Base-by-base conservation (phyloP, 1,140 invertebrate species). In the Pseudachorutes palmiensis region DNA sequence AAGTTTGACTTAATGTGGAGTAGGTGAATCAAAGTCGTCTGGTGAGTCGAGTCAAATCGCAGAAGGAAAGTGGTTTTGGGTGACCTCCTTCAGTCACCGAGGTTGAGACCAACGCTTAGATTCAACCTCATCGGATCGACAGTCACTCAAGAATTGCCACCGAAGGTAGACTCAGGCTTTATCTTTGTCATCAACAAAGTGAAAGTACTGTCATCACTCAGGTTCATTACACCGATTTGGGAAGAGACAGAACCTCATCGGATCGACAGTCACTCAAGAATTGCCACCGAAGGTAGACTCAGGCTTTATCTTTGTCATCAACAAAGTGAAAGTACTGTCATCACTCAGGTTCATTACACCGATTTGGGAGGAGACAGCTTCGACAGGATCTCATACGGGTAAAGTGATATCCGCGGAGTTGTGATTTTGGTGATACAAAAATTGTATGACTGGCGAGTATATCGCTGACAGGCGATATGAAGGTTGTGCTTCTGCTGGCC, bases 41-140 rank as follows among this genome's bases (percentile, higher is more conserved):
- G 24, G 51, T 55, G 51, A 55, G 51, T 55, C 51, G 51, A 55
- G 5, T 55, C 3, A 16, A 5, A 55, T 24, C 5, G 24, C 5
- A 22, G 24, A 55, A 24, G 51, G 24, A 55, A 55, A 55, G 51
- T 55, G 51, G 51, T 55, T 55, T 41, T 55, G 51, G 51, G 51
- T 55, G 51, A 55, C 51, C 51, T 55, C 51, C 14, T 55, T 55
- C 5, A 24, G 51, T 55, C 51, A 26, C 36, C 36, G 9, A 45
- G 19, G 36, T 45, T 45, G 9, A 45, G n/a, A n/a, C n/a, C n/a
- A 45, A 45, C 36, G 36, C 9, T 19, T 9, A 45, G 9, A 19
- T 45, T 45, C 19, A 9, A 45, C 36, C 36, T 9, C 19, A 12
- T 9, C 36, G 9, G 9, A 9, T 45, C 36, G 19, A 19, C 36